Conservation (phyloP, 2,888 invertebrate species). For the Nomada lathburiana region DNA sequence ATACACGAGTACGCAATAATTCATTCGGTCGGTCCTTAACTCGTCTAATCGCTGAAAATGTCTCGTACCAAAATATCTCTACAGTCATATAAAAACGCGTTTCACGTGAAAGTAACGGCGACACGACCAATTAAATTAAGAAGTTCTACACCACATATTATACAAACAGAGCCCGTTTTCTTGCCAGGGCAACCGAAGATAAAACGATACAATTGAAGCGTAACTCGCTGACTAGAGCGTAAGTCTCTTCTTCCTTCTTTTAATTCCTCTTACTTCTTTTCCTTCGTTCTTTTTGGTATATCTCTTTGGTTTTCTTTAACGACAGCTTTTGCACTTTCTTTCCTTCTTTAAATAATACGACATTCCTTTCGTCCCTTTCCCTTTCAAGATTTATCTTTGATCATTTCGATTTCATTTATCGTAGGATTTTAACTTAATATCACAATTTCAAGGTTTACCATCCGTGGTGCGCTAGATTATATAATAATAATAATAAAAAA, state of each 20-base stretch:
- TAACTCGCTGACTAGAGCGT: slow-evolving; percentile 64
- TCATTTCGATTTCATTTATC: too few relatives aligned
- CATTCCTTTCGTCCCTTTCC: slow-evolving; percentile 50
- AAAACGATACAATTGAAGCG: slow-evolving; percentile 61
- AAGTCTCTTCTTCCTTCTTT: slow-evolving; percentile 36
- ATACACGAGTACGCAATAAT: slow-evolving; percentile 33
- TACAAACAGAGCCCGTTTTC: slow-evolving; percentile 27
- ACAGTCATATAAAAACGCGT: slow-evolving; percentile 55
- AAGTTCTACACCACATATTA: slow-evolving; percentile 23
- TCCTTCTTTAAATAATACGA: background rate
- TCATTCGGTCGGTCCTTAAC: slow-evolving; percentile 31
- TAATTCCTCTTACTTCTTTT: background rate
- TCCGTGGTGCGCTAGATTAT: background rate
- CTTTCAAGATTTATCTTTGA: background rate
- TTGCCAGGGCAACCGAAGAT: slow-evolving; percentile 58
- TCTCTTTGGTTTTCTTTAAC: slow-evolving; percentile 43
- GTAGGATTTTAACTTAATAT: slow-evolving; percentile 53
- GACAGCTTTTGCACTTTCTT: background rate
- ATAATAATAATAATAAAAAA: background rate
- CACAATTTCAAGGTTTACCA: slow-evolving; percentile 15
- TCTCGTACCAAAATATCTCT: slow-evolving; percentile 73
- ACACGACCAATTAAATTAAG: slow-evolving; percentile 47
- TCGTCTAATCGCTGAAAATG: slow-evolving; percentile 59
- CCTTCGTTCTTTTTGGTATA: background rate
- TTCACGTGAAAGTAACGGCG: slow-evolving; percentile 48